phyloP scores from a whole-genome alignment of 2,888 invertebrate species.

The Tholera decimalis region DNA sequence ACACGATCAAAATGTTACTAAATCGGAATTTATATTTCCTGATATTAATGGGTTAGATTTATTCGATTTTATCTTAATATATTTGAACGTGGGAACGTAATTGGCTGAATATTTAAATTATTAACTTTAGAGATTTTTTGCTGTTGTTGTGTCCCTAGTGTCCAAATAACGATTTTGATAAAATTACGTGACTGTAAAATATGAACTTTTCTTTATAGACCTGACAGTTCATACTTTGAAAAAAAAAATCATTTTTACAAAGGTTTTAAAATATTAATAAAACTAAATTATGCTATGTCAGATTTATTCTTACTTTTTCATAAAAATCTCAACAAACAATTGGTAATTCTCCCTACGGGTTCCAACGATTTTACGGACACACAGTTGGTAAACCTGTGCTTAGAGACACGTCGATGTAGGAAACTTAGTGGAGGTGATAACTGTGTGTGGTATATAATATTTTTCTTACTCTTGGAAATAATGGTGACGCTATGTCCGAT shows the following conservation, averaged over 20 bases:
- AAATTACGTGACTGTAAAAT: too few relatives aligned
- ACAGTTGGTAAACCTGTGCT: neutral
- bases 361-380: neutral
- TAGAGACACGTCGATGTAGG: constrained; percentile 7
- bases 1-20: constrained; percentile 21
- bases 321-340: constrained; percentile 6
- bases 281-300: neutral
- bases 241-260: too few relatives aligned
- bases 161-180: too few relatives aligned
- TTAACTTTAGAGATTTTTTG: too few relatives aligned
- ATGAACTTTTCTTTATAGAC: too few relatives aligned
- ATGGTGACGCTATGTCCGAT: too few relatives aligned
- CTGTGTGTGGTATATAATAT: neutral
- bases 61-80: neutral
- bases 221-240: too few relatives aligned
- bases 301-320: neutral
- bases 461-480: neutral
- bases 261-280: neutral
- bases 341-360: neutral
- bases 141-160: too few relatives aligned
- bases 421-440: constrained; percentile 13
- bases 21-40: constrained; percentile 13
- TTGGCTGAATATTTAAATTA: too few relatives aligned
- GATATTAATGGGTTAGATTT: neutral
- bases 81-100: too few relatives aligned